Conservation (phyloP, 1,140 invertebrate species). For the Aricia agestis region DNA sequence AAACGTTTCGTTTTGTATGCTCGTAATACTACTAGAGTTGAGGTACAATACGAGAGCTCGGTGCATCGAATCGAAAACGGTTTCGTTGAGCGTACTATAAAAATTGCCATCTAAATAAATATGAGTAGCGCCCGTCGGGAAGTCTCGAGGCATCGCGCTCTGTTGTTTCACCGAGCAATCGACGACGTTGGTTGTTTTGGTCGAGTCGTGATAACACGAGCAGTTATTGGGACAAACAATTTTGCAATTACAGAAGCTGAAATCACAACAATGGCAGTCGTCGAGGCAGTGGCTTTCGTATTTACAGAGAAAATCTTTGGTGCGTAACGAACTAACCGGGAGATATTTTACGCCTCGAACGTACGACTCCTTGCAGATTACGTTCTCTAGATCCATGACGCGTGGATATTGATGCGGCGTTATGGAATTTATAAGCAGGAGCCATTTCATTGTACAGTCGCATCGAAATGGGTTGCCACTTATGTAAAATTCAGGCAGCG, state of each 20-base stretch:
- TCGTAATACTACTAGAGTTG: conserved; percentile 87
- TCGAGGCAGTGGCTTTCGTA: conserved; percentile 89
- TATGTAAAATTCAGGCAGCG: conserved; percentile 89
- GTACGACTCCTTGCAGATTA: conserved; percentile 89
- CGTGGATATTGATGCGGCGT: conserved; percentile 84
- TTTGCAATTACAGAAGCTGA: conserved; percentile 91
- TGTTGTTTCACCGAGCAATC: conserved; percentile 85
- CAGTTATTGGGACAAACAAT: conserved; percentile 91
- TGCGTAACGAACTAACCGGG: conserved; percentile 81
- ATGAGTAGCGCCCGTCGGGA: conserved; percentile 94
- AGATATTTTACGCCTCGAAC: conserved; percentile 83
- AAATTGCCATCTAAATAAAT: conserved; percentile 90
- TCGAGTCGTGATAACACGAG: conserved; percentile 90
- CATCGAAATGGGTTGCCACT: conserved; percentile 92
- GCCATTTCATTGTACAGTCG: conserved; percentile 92
- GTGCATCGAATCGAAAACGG: conserved; percentile 90
- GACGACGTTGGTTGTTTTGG: conserved; percentile 90
- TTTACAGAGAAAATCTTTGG: conserved; percentile 88
- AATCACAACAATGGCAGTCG: conserved; percentile 91
- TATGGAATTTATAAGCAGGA: conserved; percentile 86
- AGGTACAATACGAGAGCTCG: conserved; percentile 89
- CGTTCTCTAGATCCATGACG: conserved; percentile 88
- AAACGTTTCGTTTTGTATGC: conserved; percentile 92
- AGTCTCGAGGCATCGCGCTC: conserved; percentile 82
- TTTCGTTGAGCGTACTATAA: conserved; percentile 85